Conservation (phyloP, 2,113 vertebrate species). For the Onychorhynchus coronatus region DNA sequence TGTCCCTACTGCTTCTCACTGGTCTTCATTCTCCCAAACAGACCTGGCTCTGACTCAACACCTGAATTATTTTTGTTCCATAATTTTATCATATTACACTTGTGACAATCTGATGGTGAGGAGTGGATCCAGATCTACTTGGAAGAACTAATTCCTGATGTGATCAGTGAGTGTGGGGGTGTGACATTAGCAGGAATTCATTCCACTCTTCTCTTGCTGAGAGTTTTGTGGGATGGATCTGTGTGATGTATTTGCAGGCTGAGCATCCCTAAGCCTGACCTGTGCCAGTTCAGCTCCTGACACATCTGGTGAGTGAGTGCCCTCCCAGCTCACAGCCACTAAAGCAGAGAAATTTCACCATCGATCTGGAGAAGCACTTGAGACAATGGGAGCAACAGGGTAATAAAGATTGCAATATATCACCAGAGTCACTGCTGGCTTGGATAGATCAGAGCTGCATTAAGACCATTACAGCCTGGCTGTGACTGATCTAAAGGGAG, state of each 20-base stretch:
- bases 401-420: slow-evolving; percentile 57
- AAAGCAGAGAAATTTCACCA: slow-evolving; percentile 39
- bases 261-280: neutral
- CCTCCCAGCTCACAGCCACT: neutral
- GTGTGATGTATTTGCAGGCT: neutral
- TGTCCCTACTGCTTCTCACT: neutral
- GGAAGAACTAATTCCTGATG: neutral
- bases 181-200: neutral
- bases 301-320: slow-evolving; percentile 18
- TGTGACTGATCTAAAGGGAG: neutral
- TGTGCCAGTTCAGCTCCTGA: slow-evolving; percentile 3
- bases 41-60: neutral
- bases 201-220: neutral
- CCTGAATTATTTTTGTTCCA: neutral
- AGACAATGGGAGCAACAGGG: slow-evolving; percentile 66
- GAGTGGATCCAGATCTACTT: neutral
- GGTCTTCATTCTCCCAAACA: neutral
- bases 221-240: neutral
- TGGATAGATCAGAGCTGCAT: slow-evolving; percentile 32
- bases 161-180: neutral
- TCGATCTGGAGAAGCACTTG: slow-evolving; percentile 67
- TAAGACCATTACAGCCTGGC: slow-evolving; percentile 30
- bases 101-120: neutral
- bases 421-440: neutral
- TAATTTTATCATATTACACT: neutral